Evolutionary conservation across 2,113 vertebrate genomes (phyloP), one percentile per base, ranked within the genome.

Genomic region (Campylomormyrus numenius): DNA sequence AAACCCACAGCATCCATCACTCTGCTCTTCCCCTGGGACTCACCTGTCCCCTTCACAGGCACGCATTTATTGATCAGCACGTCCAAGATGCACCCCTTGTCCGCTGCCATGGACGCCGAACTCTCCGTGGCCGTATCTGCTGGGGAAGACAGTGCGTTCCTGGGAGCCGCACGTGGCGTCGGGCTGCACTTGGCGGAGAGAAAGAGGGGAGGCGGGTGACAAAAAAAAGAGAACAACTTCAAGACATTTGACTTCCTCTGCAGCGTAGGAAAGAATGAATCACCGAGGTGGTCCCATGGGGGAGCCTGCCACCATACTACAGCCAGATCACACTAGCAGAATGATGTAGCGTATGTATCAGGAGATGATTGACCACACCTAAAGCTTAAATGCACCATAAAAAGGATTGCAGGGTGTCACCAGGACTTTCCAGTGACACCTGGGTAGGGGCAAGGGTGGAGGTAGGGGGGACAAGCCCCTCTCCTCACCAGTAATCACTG

Each of bases 61-160:
- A 91, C 0, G 52, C 95, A 95, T 0, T 0, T 0, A 0, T 11
- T 42, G 9, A 95, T 1, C 1, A 95, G 90, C 1, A 0, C 9
- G 91, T 95, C 94, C 91, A 87, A 94, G 0, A 8, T 1, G 91
- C 95, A 96, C 3, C 0, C 1, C 86, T 53, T 91, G 70, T 50
- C 92, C 35, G 0, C 19, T 93, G 94, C 94, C 66, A 11, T 89
- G 70, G 49, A 50, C 5, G 74, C 74, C 6, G 0, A 11, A 49
- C 42, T 11, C 21, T 9, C 39, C 3, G 42, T 2, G 42, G 19
- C 39, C 0, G 24, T 0, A 7, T 77, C 24, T 52, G 45, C 39
- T 11, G 58, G 13, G 39, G 10, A 88, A 21, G n/a, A n/a, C 24
- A 1, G 35, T 11, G 83, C 0, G 66, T 52, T 21, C 70, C 5